A percentile compares a stretch with the other conserved stretches of the same genome.
Evolutionary conservation across 2,888 invertebrate genomes (phyloP).

Genomic region (Acrocyrtus sp.): DNA sequence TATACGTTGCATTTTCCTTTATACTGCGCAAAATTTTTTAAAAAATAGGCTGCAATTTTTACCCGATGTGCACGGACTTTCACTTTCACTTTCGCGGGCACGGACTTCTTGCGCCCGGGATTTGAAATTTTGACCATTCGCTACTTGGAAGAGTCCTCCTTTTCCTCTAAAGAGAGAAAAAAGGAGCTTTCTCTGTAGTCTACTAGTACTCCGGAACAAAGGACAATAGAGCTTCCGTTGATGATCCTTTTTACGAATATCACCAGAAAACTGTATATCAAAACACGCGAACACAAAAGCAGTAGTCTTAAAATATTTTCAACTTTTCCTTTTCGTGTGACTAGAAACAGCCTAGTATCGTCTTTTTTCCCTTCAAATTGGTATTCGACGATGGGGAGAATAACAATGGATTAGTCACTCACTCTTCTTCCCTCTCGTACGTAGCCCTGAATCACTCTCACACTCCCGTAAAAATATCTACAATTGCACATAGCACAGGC

Average conservation of each 20-base stretch:
- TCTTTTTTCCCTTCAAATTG: too few species aligned
- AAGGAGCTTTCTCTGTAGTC: constrained; percentile 25
- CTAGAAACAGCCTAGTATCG: too few species aligned
- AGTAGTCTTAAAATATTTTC: too few species aligned
- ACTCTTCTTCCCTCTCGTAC: too few species aligned
- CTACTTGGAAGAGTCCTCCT: constrained; percentile 39
- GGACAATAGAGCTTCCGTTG: constrained; percentile 18
- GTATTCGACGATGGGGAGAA: too few species aligned
- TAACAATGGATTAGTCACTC: too few species aligned
- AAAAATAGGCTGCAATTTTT: constrained; percentile 13
- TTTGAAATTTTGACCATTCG: constrained; percentile 62
- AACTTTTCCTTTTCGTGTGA: too few species aligned
- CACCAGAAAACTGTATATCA: too few species aligned
- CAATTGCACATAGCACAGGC: too few species aligned
- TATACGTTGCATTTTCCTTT: neutral
- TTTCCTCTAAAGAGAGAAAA: constrained; percentile 43
- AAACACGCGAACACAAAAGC: too few species aligned
- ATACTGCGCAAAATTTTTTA: neutral
- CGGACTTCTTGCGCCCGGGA: constrained; percentile 61
- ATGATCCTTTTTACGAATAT: constrained; percentile 24
- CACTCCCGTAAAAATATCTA: too few species aligned
- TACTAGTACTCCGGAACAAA: constrained; percentile 23
- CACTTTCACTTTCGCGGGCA: constrained; percentile 63
- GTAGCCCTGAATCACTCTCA: too few species aligned
- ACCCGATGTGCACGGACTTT: constrained; percentile 61